phyloP scores from a whole-genome alignment of 2,797 vertebrate species.

The Chaunax sp. region DNA sequence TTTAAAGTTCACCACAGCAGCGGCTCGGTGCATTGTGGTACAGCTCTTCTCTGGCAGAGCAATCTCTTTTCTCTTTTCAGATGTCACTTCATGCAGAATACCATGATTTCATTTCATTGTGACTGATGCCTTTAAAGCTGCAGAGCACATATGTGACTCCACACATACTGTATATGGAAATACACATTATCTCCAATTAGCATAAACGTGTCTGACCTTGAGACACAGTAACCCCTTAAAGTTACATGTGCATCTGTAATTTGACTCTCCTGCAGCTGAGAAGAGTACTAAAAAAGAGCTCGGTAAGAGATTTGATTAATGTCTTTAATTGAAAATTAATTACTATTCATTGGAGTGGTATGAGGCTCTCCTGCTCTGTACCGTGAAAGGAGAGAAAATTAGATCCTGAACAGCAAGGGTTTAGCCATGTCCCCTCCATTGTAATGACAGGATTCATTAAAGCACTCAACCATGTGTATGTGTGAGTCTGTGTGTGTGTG shows the following conservation, averaged over 20 bases:
- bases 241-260: constrained; percentile 17
- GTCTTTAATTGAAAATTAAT: constrained; percentile 73
- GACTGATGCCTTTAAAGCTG: constrained; percentile 10
- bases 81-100: constrained; percentile 11
- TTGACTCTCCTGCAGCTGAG: constrained; percentile 29
- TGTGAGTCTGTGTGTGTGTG: constrained; percentile 23
- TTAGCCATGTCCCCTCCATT: constrained; percentile 57
- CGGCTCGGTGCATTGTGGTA: constrained; percentile 28
- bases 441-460: constrained; percentile 71
- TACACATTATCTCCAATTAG: constrained; percentile 1
- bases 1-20: constrained; percentile 54
- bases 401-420: constrained; percentile 53
- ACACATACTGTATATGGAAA: not conserved
- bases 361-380: constrained; percentile 24
- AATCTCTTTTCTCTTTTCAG: constrained; percentile 27
- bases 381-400: constrained; percentile 62
- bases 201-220: constrained; percentile 21
- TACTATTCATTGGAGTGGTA: constrained; percentile 54
- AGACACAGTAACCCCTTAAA: constrained; percentile 5
- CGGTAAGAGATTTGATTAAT: constrained; percentile 62
- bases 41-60: not conserved
- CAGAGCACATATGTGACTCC: not conserved
- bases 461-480: constrained; percentile 28
- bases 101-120: constrained; percentile 14
- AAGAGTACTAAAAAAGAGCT: constrained; percentile 17